A percentile compares a stretch with the other conserved stretches of the same genome.
Evolutionary conservation across 2,888 invertebrate genomes (phyloP).

Genomic region (Stenodema calcarata): DNA sequence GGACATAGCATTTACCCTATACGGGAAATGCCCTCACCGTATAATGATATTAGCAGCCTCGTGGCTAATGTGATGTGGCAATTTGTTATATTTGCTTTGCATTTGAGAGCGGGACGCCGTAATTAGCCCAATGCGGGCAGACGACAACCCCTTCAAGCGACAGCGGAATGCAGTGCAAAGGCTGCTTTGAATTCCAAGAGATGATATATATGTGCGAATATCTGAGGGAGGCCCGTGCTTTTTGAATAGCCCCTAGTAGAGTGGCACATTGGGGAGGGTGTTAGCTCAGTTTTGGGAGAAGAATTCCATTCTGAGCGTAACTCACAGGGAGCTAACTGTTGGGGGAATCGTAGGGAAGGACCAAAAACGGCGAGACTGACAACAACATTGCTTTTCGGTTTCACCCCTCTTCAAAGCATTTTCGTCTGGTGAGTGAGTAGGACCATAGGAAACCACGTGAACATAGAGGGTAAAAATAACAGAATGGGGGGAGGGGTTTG

Average conservation of each 20-base stretch:
- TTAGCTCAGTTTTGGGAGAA: not conserved
- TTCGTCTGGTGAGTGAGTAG: not conserved
- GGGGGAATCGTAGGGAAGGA: not conserved
- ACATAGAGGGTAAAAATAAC: not conserved
- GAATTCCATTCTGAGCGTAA: slow-evolving; percentile 9
- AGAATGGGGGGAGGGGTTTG: not conserved
- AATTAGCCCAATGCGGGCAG: slow-evolving; percentile 6
- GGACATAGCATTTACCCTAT: not conserved
- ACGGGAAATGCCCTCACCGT: not conserved
- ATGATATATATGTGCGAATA: slow-evolving; percentile 36
- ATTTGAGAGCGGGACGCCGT: not conserved
- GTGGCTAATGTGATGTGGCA: not conserved
- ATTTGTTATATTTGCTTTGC: slow-evolving; percentile 25
- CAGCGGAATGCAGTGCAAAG: not conserved
- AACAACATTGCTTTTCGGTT: slow-evolving; percentile 12
- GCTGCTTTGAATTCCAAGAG: slow-evolving; percentile 19
- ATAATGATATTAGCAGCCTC: not conserved
- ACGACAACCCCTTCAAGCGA: not conserved
- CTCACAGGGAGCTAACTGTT: not conserved
- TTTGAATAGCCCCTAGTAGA: slow-evolving; percentile 7
- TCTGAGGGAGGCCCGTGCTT: not conserved
- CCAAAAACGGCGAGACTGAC: not conserved
- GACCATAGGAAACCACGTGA: not conserved
- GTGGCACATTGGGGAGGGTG: not conserved
- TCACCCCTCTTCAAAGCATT: not conserved